Evolutionary conservation across 2,113 vertebrate genomes (phyloP), one percentile per base, ranked within the genome.

Genomic region (Balaeniceps rex): DNA sequence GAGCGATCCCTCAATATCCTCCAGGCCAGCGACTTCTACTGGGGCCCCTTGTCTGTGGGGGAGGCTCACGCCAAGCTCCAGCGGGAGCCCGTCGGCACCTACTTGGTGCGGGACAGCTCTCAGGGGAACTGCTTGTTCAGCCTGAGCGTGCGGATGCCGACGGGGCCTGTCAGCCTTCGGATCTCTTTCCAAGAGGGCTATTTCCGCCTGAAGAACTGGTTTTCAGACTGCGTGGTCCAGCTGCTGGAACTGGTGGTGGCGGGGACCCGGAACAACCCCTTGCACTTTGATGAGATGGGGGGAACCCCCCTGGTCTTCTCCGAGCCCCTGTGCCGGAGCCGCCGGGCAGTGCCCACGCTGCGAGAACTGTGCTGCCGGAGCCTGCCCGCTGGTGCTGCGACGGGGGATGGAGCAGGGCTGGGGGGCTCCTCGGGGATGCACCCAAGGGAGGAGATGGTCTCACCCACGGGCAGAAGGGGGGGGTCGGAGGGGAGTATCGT

Each of bases 11-110:
- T 98, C 83, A 90, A 74, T 64, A 95, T 97, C 83, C 97, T 98
- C 10, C 96, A 97, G 93, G 97, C 96, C 93, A 96, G 97, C 12
- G 98, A 97, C 90, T 98, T 98, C 89, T 98, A 98, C 80, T 98
- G 98, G 97, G 98, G 98, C 26, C 97, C 98, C 38, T 88, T 98
- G 77, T 96, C 97, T 0, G 97, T 97, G 38, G 89, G 94, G 13
- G 97, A 98, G 92, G 98, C 98, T 46, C 98, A 98, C 0, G 96
- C 97, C 63, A 97, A 96, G 88, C 97, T 98, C 51, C 88, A 94
- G 49, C 58, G 1, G 47, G 96, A 97, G 74, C 96, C 97, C 0
- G 97, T 97, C 0, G 98, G 98, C 74, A 98, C 98, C 69, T 98
- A 98, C 58, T 87, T 98, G 75, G 95, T 98, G 75, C 97, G 98